Conservation (phyloP, 23 tunicate species). For the Styela clava region DNA sequence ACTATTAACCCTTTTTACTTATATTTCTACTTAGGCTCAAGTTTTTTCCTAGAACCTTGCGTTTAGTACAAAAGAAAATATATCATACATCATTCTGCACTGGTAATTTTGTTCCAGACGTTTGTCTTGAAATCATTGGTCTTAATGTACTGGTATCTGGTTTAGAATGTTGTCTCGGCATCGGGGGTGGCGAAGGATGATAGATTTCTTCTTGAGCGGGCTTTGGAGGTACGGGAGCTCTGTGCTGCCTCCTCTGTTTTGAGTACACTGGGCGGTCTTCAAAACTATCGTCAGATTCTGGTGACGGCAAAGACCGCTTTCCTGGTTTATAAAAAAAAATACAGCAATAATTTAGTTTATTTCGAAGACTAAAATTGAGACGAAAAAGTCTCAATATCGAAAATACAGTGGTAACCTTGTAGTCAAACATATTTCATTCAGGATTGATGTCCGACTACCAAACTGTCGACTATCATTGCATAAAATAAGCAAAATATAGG, state of each 20-base stretch:
- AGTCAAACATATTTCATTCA: too few relatives aligned
- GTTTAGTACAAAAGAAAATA: not conserved
- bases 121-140: not conserved
- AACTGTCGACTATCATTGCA: too few relatives aligned
- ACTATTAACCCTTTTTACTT: too few relatives aligned
- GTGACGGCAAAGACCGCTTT: not conserved
- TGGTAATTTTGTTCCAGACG: not conserved
- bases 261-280: not conserved
- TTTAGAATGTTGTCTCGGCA: not conserved
- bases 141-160: not conserved
- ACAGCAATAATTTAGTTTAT: too few relatives aligned
- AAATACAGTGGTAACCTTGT: too few relatives aligned
- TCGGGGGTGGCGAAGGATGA: not conserved
- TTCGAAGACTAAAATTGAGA: too few relatives aligned
- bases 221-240: not conserved
- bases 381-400: too few relatives aligned
- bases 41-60: not conserved
- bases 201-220: not conserved
- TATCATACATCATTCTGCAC: not conserved
- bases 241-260: not conserved
- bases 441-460: too few relatives aligned
- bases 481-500: too few relatives aligned
- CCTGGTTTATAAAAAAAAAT: not conserved
- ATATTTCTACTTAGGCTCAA: too few relatives aligned
- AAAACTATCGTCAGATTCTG: not conserved